Conservation (phyloP, 2,113 vertebrate genomes). For the Microcebus tavaratra region DNA sequence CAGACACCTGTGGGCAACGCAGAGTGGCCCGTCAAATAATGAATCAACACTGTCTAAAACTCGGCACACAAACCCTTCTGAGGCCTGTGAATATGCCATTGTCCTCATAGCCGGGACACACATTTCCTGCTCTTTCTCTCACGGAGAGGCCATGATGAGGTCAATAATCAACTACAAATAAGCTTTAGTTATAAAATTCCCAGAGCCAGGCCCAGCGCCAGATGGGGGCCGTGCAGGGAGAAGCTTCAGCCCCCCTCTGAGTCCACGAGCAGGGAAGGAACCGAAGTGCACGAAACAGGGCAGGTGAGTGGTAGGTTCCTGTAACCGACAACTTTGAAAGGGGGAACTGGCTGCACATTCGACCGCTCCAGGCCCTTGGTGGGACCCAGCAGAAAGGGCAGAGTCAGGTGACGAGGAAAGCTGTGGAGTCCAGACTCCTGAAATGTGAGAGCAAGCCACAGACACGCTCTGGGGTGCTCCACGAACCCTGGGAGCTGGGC, state of each 20-base stretch:
- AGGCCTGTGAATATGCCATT: not conserved
- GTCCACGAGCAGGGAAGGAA: not conserved
- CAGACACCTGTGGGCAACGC: not conserved
- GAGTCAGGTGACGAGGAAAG: not conserved
- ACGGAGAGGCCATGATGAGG: fast-evolving
- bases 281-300: fast-evolving
- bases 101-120: not conserved
- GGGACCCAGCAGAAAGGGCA: not conserved
- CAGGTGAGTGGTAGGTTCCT: not conserved
- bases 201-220: not conserved
- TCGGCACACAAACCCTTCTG: not conserved
- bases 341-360: too few species aligned
- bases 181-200: not conserved
- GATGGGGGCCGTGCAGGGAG: not conserved
- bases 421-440: not conserved
- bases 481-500: not conserved
- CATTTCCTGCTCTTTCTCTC: not conserved
- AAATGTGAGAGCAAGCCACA: not conserved
- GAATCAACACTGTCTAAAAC: not conserved
- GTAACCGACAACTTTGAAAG: too few species aligned
- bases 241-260: not conserved
- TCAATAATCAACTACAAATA: not conserved
- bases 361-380: fast-evolving
- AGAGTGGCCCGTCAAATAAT: not conserved
- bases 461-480: too few species aligned